A percentile compares a stretch with the other conserved stretches of the same genome.
phyloP scores from a whole-genome alignment of 1,140 invertebrate species.

The Hycleus phaleratus region DNA sequence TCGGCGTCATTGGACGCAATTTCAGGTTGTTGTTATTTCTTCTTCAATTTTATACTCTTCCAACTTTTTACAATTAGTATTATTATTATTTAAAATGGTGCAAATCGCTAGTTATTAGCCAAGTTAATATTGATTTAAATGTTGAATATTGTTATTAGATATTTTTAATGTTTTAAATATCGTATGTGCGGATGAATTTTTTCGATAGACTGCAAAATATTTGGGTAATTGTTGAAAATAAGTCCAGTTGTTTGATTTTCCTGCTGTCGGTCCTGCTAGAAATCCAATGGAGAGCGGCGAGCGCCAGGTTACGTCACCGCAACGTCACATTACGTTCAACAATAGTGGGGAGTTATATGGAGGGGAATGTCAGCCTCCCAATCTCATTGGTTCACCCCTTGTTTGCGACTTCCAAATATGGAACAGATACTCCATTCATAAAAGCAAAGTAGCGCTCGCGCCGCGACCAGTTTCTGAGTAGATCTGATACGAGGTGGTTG shows the following conservation, averaged over 20 bases:
- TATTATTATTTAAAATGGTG: too few relatives aligned
- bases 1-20: not conserved
- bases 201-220: not conserved
- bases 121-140: not conserved
- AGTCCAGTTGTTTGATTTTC: not conserved
- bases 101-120: too few relatives aligned
- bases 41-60: too few relatives aligned
- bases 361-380: slow-evolving; percentile 11
- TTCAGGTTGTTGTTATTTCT: not conserved
- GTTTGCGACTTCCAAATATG: slow-evolving; percentile 43
- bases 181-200: not conserved
- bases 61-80: too few relatives aligned
- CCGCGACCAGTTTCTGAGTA: slow-evolving; percentile 29
- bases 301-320: slow-evolving; percentile 35
- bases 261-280: not conserved
- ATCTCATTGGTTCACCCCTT: slow-evolving; percentile 36
- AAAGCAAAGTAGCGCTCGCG: slow-evolving; percentile 37
- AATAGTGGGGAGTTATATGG: slow-evolving; percentile 24
- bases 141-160: not conserved
- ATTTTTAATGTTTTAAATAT: not conserved
- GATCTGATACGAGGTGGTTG: slow-evolving; percentile 20
- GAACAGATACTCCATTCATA: slow-evolving; percentile 51
- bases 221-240: not conserved
- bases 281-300: not conserved
- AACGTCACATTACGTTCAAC: slow-evolving; percentile 30